Evolutionary conservation across 2,888 invertebrate species (phyloP).

Genomic region (Melinopterus prodromus): DNA sequence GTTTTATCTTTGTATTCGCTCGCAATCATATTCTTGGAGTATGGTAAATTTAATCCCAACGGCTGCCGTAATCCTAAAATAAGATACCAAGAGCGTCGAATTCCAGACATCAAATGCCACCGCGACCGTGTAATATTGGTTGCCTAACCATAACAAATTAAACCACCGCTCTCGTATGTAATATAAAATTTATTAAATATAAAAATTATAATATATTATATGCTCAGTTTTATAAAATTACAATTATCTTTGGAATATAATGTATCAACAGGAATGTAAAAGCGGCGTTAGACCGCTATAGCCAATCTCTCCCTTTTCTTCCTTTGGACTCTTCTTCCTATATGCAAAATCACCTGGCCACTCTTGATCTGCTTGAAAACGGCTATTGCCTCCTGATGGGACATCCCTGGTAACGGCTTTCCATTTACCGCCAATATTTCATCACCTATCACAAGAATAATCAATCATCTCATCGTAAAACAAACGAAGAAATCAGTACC

Average conservation of each 20-base stretch:
- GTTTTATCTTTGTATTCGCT: background rate
- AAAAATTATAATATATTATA: conserved; percentile 37
- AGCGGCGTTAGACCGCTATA: conserved; percentile 45
- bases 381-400: conserved; percentile 90
- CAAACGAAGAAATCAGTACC: conserved; percentile 61
- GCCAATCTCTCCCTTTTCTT: conserved; percentile 54
- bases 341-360: conserved; percentile 80
- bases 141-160: background rate
- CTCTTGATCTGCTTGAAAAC: conserved; percentile 91
- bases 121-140: background rate
- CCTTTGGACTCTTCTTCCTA: conserved; percentile 65
- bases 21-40: too few relatives aligned
- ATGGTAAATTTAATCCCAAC: too few relatives aligned
- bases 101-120: background rate
- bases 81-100: background rate
- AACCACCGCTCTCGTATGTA: conserved; percentile 18
- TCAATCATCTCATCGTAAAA: conserved; percentile 42
- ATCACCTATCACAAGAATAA: conserved; percentile 71
- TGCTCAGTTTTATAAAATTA: conserved; percentile 34
- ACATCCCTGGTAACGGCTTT: conserved; percentile 81
- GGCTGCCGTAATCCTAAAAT: too few relatives aligned
- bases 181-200: conserved; percentile 34
- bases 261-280: conserved; percentile 44
- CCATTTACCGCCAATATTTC: conserved; percentile 92
- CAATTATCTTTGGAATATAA: conserved; percentile 50